phyloP scores from a whole-genome alignment of 2,113 vertebrate species.

The Catharus bicknelli region DNA sequence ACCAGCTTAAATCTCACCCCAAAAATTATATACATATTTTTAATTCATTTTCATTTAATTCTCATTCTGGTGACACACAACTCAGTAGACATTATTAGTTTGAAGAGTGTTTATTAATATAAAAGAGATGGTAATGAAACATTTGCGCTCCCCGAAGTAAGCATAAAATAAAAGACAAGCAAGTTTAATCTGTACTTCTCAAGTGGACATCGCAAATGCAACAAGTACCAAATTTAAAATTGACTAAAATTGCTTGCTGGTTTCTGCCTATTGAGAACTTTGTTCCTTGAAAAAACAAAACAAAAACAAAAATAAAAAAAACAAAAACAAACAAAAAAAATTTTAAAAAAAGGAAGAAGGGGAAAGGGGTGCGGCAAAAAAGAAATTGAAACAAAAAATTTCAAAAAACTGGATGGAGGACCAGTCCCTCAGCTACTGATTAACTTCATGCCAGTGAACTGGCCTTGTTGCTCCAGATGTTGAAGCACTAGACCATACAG shows the following conservation, averaged over 20 bases:
- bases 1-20: background rate
- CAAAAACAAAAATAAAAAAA: background rate
- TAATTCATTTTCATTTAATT: background rate
- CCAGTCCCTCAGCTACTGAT: background rate
- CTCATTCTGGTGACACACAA: background rate
- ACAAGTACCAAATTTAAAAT: background rate
- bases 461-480: background rate
- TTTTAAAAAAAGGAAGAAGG: no score
- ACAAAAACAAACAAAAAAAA: background rate
- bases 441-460: background rate
- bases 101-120: background rate
- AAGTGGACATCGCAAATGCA: background rate
- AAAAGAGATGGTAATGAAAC: constrained; percentile 25
- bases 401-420: background rate
- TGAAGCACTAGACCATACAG: background rate
- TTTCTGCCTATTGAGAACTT: background rate
- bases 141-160: background rate
- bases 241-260: background rate
- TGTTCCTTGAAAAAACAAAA: background rate
- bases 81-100: background rate
- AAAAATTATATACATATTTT: background rate
- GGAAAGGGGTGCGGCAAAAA: no score
- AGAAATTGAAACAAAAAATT: background rate
- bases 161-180: background rate
- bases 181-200: background rate